phyloP scores from a whole-genome alignment of 2,888 invertebrate species.

The Alcis repandata region DNA sequence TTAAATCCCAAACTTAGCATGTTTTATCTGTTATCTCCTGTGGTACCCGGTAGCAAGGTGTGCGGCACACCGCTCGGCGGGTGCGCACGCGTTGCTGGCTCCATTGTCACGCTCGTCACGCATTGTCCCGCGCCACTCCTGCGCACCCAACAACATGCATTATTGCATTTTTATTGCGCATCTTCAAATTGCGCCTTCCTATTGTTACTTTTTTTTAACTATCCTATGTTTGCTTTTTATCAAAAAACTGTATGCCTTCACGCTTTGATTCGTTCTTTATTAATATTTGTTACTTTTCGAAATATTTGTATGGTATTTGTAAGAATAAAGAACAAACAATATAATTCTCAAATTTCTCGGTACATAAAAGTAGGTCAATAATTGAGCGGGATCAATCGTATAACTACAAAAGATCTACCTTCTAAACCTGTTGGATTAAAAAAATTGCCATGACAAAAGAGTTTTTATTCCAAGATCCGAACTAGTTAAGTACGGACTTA shows the following conservation, averaged over 20 bases:
- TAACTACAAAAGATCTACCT: constrained; percentile 13
- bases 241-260: constrained; percentile 81
- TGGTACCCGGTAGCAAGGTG: constrained; percentile 66
- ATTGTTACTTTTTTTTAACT: constrained; percentile 82
- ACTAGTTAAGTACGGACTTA: no score
- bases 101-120: constrained; percentile 80
- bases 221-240: constrained; percentile 77
- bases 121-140: constrained; percentile 66
- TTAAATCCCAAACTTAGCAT: no score
- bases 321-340: constrained; percentile 48
- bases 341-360: constrained; percentile 52
- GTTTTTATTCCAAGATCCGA: no score
- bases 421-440: no score
- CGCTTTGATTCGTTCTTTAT: constrained; percentile 78
- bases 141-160: constrained; percentile 71
- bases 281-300: constrained; percentile 52
- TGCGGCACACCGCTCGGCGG: constrained; percentile 48
- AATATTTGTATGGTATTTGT: constrained; percentile 38
- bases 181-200: constrained; percentile 70
- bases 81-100: constrained; percentile 75
- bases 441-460: background rate
- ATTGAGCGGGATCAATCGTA: constrained; percentile 31
- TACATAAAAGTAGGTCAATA: constrained; percentile 31
- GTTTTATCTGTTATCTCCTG: constrained; percentile 19
- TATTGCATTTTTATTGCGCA: constrained; percentile 85